phyloP scores from a whole-genome alignment of 2,888 invertebrate species.

The Toxonevra muliebris region DNA sequence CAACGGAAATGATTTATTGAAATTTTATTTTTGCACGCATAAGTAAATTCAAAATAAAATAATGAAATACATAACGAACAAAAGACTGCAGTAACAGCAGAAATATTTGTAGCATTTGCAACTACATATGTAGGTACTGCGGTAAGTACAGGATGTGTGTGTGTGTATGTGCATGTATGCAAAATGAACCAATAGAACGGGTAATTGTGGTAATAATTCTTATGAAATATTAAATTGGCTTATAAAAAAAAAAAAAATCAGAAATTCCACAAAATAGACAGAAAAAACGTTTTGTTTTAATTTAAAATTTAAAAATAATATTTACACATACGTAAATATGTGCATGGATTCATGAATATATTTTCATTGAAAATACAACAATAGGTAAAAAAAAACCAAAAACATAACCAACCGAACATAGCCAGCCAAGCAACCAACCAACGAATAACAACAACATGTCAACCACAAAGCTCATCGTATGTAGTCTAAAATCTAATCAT shows the following conservation, averaged over 20 bases:
- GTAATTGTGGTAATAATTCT: slow-evolving; percentile 18
- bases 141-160: too few species aligned
- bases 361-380: too few species aligned
- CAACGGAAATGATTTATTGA: slow-evolving; percentile 34
- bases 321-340: too few species aligned
- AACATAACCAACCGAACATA: too few species aligned
- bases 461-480: too few species aligned
- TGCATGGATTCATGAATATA: too few species aligned
- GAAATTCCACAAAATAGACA: slow-evolving; percentile 3
- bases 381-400: too few species aligned
- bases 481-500: too few species aligned
- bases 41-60: slow-evolving; percentile 35
- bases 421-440: too few species aligned
- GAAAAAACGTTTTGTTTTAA: not conserved
- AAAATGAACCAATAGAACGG: not conserved
- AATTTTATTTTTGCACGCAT: slow-evolving; percentile 36
- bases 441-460: too few species aligned
- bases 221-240: slow-evolving; percentile 12
- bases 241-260: not conserved
- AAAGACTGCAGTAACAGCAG: slow-evolving; percentile 15
- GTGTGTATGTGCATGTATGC: not conserved
- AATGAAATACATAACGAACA: not conserved
- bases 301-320: not conserved
- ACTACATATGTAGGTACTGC: too few species aligned
- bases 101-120: slow-evolving; percentile 15